Conservation (phyloP, 2,113 vertebrate species). For the Sula dactylatra region DNA sequence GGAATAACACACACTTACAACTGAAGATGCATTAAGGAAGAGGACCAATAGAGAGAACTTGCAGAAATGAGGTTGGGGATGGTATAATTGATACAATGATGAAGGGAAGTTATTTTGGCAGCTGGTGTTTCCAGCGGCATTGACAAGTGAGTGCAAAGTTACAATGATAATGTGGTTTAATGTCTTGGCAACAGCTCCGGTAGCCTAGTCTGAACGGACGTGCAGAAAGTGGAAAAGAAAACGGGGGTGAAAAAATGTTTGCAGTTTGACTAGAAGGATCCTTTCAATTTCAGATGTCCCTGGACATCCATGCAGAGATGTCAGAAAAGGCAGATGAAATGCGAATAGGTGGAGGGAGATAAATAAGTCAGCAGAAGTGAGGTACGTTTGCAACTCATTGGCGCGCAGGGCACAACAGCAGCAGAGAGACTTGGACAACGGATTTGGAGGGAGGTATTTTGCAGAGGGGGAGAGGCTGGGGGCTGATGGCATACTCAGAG, state of each 20-base stretch:
- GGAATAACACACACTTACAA: neutral
- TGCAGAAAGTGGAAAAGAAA: neutral
- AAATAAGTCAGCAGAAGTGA: neutral
- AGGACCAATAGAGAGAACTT: neutral
- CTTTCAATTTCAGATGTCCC: neutral
- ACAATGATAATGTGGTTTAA: neutral
- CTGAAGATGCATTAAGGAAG: neutral
- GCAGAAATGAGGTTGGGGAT: neutral
- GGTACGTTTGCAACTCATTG: neutral
- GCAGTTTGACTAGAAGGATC: neutral
- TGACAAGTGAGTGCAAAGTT: neutral
- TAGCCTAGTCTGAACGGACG: neutral
- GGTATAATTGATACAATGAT: neutral
- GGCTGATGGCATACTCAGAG: neutral
- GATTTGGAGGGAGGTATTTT: neutral
- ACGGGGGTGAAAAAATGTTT: neutral
- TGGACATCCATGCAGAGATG: neutral
- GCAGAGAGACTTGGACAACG: neutral
- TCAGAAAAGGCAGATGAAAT: neutral
- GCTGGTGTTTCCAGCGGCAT: neutral
- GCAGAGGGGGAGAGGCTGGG: neutral
- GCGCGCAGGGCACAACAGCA: neutral
- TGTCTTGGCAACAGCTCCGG: neutral
- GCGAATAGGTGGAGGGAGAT: neutral
- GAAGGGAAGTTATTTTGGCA: neutral